Base-by-base conservation (phyloP, 2,888 invertebrate species). In the Caenorhabditis virilis region DNA sequence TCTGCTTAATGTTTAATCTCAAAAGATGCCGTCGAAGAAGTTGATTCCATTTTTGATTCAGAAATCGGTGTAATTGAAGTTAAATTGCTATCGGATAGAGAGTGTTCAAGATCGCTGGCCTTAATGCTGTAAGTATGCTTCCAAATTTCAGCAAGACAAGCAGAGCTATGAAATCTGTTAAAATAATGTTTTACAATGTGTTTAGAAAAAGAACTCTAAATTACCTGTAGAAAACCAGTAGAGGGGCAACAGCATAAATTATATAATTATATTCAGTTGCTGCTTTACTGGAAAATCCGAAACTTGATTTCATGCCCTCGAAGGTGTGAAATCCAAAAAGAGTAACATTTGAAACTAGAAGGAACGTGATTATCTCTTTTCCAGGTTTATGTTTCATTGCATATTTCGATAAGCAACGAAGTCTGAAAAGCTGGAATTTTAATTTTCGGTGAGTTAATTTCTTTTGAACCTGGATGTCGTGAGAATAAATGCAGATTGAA, bases 301-400 rank as follows among this genome's bases (percentile, higher is more conserved):
- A 69, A 27, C 64, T 62, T 20, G 77, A 73, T 47, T 79, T 80
- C 80, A 80, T 80, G 0, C 76, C 66, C 45, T 73, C 73, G 41
- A 71, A 73, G 11, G 68, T 73, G 50, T 70, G 68, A 52, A 82
- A 81, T 26, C 78, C 71, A 58, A 80, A 82, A 6, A 82, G 66
- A 1, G 82, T 78, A 15, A 79, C 75, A 56, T 82, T 82, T 11
- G 80, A 77, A 9, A 82, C 73, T 23, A 81, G 65, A 5, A 82
- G 66, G 47, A 82, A 82, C 0, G 82, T 82, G 46, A 82, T 80
- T 30, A 78, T 72, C 45, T 82, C 80, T 58, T 82, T 82, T n/a
- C 82, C 81, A 4, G 76, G 74, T 53, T 76, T 78, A 25, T 64
- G 23, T n/a, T 70, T 65, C 11, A 66, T 62, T 0, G 70, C 59